Evolutionary conservation across 2,888 invertebrate genomes (phyloP), one percentile per base, ranked within the genome.

Genomic region (Cotesia congregata): DNA sequence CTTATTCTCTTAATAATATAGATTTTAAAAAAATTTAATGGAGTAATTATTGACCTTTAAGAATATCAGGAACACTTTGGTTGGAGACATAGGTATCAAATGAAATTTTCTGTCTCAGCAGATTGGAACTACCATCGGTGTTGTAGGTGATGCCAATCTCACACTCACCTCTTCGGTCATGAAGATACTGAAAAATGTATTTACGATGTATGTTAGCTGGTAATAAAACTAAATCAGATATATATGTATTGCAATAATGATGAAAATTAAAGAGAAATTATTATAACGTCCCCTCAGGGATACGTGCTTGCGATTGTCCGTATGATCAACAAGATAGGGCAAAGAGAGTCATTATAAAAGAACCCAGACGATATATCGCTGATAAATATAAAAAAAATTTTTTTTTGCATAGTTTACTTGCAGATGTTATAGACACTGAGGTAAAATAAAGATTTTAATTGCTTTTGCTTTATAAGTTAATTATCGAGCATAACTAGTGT

Each of bases 131-230:
- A 1, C 50, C 50, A 50, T 50, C 50, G 4, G 80, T 77, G 6
- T 79, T 79, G 6, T 78, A 78, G 50, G 75, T 77, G 74, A 81
- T 80, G 77, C 79, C 79, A 64, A 83, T 64, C 64, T 74, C 79
- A 65, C 83, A 83, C 71, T 82, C 83, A 39, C 83, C 82, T 64
- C 78, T 79, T 6, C 83, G 80, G 30, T 82, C 81, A 75, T 82
- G 82, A 67, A 80, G 79, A 79, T 82, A 83, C 83, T 83, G 78
- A 67, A 73, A 73, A 50, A 50, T 50, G 12, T 7, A 50, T 50
- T 50, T 50, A 12, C 50, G 50, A 12, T 50, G 50, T 50, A 4
- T 50, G 50, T 50, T 50, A 50, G 50, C 12, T 9, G 12, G 50
- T 50, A 50, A 50, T 50, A 50, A 50, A 50, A 6, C 12, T 20